Conservation (phyloP, 2,888 invertebrate species). For the Aleiodes alternator region DNA sequence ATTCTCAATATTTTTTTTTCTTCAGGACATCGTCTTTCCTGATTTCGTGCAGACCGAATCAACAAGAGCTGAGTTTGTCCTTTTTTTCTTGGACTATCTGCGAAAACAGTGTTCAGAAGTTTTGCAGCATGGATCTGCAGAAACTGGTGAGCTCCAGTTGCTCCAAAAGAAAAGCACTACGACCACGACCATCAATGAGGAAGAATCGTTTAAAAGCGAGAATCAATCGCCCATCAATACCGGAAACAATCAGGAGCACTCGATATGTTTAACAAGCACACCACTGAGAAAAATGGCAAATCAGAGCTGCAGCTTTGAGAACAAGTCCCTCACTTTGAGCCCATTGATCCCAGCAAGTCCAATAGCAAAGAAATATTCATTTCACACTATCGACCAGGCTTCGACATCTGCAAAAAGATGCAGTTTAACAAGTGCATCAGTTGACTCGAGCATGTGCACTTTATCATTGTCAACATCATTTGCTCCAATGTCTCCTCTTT, state of each 20-base stretch:
- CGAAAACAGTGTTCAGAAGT: constrained; percentile 56
- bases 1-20: not conserved
- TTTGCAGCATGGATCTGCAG: too few species aligned
- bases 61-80: constrained; percentile 59
- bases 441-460: constrained; percentile 47
- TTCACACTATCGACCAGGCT: constrained; percentile 3
- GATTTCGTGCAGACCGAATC: constrained; percentile 52
- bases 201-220: not conserved
- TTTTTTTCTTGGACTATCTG: constrained; percentile 62
- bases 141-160: too few species aligned
- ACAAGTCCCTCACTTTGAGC: not conserved
- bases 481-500: constrained; percentile 59
- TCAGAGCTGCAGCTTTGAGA: not conserved
- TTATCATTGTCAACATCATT: constrained; percentile 44
- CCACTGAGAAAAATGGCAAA: not conserved
- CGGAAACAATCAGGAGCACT: not conserved
- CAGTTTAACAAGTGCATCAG: constrained; percentile 45
- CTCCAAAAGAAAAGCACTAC: too few species aligned
- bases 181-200: not conserved
- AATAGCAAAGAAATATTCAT: constrained; percentile 37
- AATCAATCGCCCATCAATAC: not conserved
- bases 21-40: constrained; percentile 48
- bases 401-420: constrained; percentile 34
- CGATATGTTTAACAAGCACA: not conserved
- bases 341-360: constrained; percentile 37